These are phyloP conservation scores for Aspidiotus destructor DNA, from an alignment of 2,888 invertebrate genomes.

Conservation along the genomic window DNA sequence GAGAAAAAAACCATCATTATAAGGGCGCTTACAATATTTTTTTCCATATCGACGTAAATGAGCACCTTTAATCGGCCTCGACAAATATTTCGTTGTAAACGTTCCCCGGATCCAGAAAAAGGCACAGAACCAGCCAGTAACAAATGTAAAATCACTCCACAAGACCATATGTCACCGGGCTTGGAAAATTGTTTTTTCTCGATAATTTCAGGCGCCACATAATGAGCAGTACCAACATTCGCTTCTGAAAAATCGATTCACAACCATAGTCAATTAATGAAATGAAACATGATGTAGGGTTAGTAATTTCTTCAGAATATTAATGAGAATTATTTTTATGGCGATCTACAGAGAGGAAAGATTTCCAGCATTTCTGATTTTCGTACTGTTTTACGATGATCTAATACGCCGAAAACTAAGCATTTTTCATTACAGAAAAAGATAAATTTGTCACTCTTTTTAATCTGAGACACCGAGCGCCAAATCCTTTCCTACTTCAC, in stretches of 20 bases:
- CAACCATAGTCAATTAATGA: not conserved
- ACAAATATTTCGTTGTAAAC: slow-evolving; percentile 85
- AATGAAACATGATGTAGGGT: too few species aligned
- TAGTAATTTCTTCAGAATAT: too few species aligned
- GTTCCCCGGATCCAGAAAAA: slow-evolving; percentile 86
- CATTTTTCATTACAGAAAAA: too few species aligned
- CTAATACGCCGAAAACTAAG: too few species aligned
- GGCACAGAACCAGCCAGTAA: slow-evolving; percentile 89
- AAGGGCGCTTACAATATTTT: too few species aligned
- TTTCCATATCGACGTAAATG: not conserved
- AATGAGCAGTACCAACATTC: slow-evolving; percentile 82
- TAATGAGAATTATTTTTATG: too few species aligned
- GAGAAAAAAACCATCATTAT: slow-evolving; percentile 38
- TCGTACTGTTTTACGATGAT: too few species aligned
- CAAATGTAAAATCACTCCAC: slow-evolving; percentile 87
- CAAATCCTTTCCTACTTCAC: too few species aligned
- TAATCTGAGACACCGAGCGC: too few species aligned
- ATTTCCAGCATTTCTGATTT: too few species aligned
- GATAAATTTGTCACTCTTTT: too few species aligned
- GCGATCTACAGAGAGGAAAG: too few species aligned
- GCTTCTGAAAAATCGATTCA: slow-evolving; percentile 26
- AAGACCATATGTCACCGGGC: slow-evolving; percentile 96
- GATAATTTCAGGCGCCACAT: slow-evolving; percentile 97
- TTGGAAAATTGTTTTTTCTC: slow-evolving; percentile 83
- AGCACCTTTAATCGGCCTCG: slow-evolving; percentile 69